Conservation (phyloP, 2,113 vertebrate species). For the Candoia aspera region DNA sequence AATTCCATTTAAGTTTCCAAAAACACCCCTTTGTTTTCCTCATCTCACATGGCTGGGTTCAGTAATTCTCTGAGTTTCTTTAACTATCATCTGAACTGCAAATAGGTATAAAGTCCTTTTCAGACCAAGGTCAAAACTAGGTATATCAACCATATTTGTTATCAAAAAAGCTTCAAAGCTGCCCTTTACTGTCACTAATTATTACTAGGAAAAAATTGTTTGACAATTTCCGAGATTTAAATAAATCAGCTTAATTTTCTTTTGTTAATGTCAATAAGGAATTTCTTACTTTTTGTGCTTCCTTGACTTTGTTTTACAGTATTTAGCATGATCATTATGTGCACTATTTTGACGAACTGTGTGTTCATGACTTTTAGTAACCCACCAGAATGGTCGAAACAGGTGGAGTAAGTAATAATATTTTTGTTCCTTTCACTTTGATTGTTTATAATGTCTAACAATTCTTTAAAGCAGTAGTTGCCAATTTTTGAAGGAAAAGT, state of each 20-base stretch:
- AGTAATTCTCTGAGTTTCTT: background rate
- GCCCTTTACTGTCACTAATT: background rate
- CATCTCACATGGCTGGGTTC: background rate
- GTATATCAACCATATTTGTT: background rate
- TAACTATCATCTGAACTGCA: background rate
- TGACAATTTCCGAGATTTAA: background rate
- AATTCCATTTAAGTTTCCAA: background rate
- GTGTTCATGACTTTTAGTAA: conserved; percentile 99
- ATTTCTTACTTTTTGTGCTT: conserved; percentile 8
- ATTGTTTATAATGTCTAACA: background rate
- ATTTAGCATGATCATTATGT: conserved; percentile 99
- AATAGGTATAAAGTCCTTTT: background rate
- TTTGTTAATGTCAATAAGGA: background rate
- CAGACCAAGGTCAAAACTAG: background rate
- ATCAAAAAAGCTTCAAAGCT: background rate
- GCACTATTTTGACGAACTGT: conserved; percentile 99
- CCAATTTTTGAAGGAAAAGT: background rate
- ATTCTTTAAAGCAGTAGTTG: background rate
- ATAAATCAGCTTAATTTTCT: background rate
- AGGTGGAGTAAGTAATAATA: conserved; percentile 91
- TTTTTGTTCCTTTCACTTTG: conserved; percentile 15
- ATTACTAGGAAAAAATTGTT: background rate
- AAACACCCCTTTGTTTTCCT: background rate
- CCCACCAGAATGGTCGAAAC: conserved; percentile 97
- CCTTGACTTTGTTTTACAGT: conserved; percentile 84